Conservation (phyloP, 2,797 vertebrate species). For the Paramormyrops hopkinsi region DNA sequence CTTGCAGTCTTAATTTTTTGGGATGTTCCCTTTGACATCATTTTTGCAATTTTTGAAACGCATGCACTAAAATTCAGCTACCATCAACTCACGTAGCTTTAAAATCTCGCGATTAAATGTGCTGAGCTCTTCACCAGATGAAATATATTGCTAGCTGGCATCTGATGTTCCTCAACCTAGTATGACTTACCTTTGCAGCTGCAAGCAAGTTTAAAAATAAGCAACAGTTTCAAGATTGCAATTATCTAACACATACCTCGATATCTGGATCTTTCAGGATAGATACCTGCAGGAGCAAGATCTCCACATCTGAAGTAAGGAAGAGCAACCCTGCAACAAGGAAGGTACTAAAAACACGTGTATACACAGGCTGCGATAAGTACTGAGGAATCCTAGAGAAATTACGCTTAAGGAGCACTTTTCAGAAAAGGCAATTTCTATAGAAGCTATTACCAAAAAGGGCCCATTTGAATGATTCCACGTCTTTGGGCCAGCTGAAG, state of each 20-base stretch:
- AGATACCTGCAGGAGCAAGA: background rate
- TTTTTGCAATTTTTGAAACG: background rate
- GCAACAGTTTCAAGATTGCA: background rate
- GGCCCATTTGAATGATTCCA: background rate
- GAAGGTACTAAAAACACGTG: background rate
- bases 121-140: background rate
- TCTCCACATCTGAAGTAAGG: background rate
- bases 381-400: background rate
- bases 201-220: background rate
- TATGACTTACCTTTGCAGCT: background rate
- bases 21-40: background rate
- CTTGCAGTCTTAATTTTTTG: background rate
- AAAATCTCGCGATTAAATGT: background rate
- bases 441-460: background rate
- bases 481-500: background rate
- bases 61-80: background rate
- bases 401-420: background rate
- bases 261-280: background rate
- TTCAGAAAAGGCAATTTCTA: background rate
- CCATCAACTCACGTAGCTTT: background rate
- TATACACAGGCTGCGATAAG: background rate
- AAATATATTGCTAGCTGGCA: background rate
- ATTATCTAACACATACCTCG: background rate
- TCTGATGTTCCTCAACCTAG: background rate
- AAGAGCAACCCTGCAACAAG: background rate